Evolutionary conservation across 2,888 invertebrate species (phyloP), one percentile per base, ranked within the genome.

Genomic region (Anticlea derivata): DNA sequence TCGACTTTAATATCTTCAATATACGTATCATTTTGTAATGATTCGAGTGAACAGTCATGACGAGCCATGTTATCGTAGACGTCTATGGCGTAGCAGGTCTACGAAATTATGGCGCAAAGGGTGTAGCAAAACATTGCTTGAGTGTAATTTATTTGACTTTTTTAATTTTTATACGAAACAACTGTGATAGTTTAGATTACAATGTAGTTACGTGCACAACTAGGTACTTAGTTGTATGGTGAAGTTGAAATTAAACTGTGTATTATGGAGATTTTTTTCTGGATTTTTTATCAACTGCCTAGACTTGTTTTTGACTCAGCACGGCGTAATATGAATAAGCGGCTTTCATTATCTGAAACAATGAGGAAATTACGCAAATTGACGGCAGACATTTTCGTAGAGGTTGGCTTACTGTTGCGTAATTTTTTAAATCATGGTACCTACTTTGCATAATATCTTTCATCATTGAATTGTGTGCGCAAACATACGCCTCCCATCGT

Each of bases 131-230:
- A 60, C 53, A 12, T 22, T 35, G 23, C 11, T 7, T 29, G 22
- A 58, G 64, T 53, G 63, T 64, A 57, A 68, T 69, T 68, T 67
- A 72, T 72, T 78, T 68, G 69, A 73, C 56, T 68, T 74, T 74
- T 78, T 69, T 75, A 78, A 78, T 75, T 75, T 76, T 76, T 74
- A 69, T 79, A 80, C 72, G 71, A 73, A 70, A 73, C 63, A 84
- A 76, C 87, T 88, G 88, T 88, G 87, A 88, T 88, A 87, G 88
- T 70, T 73, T 87, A 86, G 82, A 74, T 73, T 87, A 86, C 81
- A 74, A 66, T 59, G 68, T 74, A 79, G 73, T 68, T 58, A 69
- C 58, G 63, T 69, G 70, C 63, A 62, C 52, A 68, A 64, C 35
- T 34, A 44, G 41, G 58, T 65, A 66, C 47, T 61, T 67, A 58